Conservation (phyloP, 2,113 vertebrate genomes). For the Barbus barbus region DNA sequence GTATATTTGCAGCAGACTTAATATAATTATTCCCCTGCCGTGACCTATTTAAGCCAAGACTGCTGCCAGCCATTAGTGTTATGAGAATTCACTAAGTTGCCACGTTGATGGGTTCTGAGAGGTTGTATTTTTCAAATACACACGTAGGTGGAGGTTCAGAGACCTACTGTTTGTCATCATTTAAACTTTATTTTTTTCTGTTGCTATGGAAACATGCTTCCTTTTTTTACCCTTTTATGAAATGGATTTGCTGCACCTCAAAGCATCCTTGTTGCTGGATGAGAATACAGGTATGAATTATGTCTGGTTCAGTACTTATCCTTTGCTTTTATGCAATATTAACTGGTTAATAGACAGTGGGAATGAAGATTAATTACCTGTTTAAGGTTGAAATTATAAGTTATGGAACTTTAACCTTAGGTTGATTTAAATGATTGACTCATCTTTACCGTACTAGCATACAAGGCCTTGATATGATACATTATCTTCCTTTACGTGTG, state of each 20-base stretch:
- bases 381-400: neutral
- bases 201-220: slow-evolving; percentile 74
- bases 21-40: slow-evolving; percentile 72
- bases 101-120: slow-evolving; percentile 70
- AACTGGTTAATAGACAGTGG: neutral
- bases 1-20: slow-evolving; percentile 72
- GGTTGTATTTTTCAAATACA: slow-evolving; percentile 68
- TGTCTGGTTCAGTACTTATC: slow-evolving; percentile 44
- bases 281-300: slow-evolving; percentile 66
- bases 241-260: slow-evolving; percentile 64
- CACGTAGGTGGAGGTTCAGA: slow-evolving; percentile 76
- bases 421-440: neutral
- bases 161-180: slow-evolving; percentile 75
- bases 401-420: too few relatives aligned
- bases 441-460: neutral
- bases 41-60: slow-evolving; percentile 74
- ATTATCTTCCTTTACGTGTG: too few relatives aligned
- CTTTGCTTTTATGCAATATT: neutral
- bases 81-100: slow-evolving; percentile 69
- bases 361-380: neutral
- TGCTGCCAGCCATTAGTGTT: slow-evolving; percentile 70
- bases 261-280: slow-evolving; percentile 60
- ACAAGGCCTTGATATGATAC: slow-evolving; percentile 11
- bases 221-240: slow-evolving; percentile 43
- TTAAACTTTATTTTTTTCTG: slow-evolving; percentile 67